phyloP scores from a whole-genome alignment of 2,113 vertebrate species.

The Loxodonta africana region DNA sequence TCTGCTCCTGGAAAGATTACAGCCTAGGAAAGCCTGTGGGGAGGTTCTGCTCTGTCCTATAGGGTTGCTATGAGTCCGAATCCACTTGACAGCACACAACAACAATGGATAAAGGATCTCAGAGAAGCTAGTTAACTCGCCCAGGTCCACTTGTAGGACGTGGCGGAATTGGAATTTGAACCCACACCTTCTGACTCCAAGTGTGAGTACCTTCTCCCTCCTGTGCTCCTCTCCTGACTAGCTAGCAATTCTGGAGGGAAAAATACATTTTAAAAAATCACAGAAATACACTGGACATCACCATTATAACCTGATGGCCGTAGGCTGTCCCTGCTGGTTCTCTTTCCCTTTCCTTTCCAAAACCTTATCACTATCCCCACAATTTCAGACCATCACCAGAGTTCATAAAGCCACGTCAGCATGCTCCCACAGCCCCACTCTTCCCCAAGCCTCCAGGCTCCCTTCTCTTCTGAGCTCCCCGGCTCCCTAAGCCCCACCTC shows the following conservation, averaged over 20 bases:
- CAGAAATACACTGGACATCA: neutral
- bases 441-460: neutral
- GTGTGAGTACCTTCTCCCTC: neutral
- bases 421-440: neutral
- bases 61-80: too few relatives aligned
- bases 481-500: neutral
- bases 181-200: neutral
- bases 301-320: neutral
- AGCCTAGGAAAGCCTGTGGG: too few relatives aligned
- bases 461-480: neutral
- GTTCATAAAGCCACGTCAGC: neutral
- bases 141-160: neutral
- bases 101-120: neutral
- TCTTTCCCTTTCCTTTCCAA: neutral
- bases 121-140: neutral
- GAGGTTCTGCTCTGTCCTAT: neutral
- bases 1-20: too few relatives aligned
- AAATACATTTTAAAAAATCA: neutral
- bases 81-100: too few relatives aligned
- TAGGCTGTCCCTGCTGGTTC: neutral
- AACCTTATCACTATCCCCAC: neutral
- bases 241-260: neutral
- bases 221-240: neutral
- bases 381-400: neutral
- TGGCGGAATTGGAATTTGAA: neutral